Conservation (phyloP, 2,797 vertebrate genomes). For the Diceros bicornis region DNA sequence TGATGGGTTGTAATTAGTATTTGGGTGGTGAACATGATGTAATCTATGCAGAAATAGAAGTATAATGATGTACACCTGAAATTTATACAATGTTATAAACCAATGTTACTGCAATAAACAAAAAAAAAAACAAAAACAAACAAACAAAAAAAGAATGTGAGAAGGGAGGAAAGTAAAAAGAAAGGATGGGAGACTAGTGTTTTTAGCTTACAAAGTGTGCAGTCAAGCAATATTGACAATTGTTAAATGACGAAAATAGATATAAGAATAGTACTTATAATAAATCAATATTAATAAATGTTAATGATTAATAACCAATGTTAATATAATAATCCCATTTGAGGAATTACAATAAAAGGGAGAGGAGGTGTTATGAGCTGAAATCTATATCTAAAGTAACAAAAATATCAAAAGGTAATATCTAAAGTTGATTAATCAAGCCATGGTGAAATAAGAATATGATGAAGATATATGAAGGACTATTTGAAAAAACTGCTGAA, state of each 20-base stretch:
- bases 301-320: neutral
- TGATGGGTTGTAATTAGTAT: too few relatives aligned
- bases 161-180: neutral
- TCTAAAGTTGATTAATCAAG: constrained; percentile 23
- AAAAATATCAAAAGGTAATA: constrained; percentile 3
- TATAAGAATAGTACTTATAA: neutral
- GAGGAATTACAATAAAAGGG: constrained; percentile 23
- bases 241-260: neutral
- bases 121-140: too few relatives aligned
- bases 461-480: neutral
- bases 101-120: too few relatives aligned
- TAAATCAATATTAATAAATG: neutral
- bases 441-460: constrained; percentile 38
- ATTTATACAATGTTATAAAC: too few relatives aligned
- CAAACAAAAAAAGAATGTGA: neutral
- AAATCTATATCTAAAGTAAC: neutral
- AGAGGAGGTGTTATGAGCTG: neutral
- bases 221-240: neutral
- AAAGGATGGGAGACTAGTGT: neutral
- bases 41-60: too few relatives aligned
- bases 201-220: neutral
- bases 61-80: too few relatives aligned
- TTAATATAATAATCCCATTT: constrained; percentile 18
- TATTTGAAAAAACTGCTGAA: neutral
- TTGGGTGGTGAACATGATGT: too few relatives aligned